phyloP scores from a whole-genome alignment of 2,888 invertebrate genomes.

The Cantharis flavilabris region DNA sequence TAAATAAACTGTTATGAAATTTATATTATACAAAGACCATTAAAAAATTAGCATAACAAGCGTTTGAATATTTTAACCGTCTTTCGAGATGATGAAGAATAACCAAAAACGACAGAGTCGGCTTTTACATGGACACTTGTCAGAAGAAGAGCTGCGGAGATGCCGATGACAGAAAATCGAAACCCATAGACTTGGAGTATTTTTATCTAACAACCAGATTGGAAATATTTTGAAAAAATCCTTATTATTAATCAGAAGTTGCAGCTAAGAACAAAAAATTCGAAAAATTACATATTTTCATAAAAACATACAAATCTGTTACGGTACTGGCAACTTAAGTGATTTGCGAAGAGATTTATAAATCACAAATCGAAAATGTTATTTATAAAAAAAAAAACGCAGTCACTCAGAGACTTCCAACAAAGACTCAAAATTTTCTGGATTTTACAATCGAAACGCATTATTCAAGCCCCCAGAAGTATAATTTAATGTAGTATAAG shows the following conservation, averaged over 20 bases:
- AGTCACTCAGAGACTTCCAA: not conserved
- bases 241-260: no score
- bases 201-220: no score
- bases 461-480: not conserved
- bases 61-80: not conserved
- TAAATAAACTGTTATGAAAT: not conserved
- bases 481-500: not conserved
- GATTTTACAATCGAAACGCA: not conserved
- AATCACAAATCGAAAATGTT: not conserved
- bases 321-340: no score
- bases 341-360: not conserved
- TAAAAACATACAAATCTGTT: no score
- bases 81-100: not conserved
- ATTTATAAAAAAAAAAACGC: not conserved
- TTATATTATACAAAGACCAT: not conserved
- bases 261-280: no score
- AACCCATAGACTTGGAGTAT: no score
- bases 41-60: not conserved
- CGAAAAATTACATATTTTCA: no score
- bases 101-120: not conserved
- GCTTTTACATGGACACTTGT: not conserved
- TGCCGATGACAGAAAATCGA: no score
- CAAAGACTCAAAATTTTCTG: not conserved
- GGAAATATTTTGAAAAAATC: no score
- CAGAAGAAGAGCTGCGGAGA: no score